These are phyloP conservation scores for Limosa lapponica DNA, from an alignment of 2,797 vertebrate species.

Conservation along the genomic window DNA sequence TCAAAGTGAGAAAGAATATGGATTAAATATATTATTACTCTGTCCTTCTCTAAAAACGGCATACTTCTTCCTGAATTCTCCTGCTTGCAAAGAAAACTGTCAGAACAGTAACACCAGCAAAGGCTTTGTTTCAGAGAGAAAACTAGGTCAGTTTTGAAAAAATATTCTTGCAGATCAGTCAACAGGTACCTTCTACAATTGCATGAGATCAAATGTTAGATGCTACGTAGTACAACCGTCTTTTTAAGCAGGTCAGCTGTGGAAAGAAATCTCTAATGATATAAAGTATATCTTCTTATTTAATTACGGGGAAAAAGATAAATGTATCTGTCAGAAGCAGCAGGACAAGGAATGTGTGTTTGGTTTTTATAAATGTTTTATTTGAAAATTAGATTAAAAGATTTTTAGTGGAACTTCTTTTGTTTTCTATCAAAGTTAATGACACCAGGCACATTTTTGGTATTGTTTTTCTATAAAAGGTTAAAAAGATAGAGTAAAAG, in stretches of 20 bases:
- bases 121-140: not conserved
- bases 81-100: not conserved
- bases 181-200: not conserved
- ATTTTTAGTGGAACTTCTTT: not conserved
- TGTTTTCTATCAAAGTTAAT: not conserved
- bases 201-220: not conserved
- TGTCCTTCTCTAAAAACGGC: not conserved
- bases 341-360: not conserved
- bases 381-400: not conserved
- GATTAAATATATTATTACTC: not conserved
- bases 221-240: accelerated
- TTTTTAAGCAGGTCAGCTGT: not conserved
- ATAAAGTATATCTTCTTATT: not conserved
- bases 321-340: not conserved
- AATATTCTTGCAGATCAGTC: not conserved
- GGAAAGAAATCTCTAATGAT: not conserved
- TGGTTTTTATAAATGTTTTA: not conserved
- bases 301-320: not conserved
- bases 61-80: not conserved
- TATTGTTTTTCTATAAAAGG: not conserved
- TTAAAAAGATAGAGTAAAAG: not conserved
- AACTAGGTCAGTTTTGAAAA: not conserved
- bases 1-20: not conserved
- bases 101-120: not conserved
- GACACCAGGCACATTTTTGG: not conserved